Base-by-base conservation (phyloP, 1,140 invertebrate species). In the Brachionus calyciflorus region DNA sequence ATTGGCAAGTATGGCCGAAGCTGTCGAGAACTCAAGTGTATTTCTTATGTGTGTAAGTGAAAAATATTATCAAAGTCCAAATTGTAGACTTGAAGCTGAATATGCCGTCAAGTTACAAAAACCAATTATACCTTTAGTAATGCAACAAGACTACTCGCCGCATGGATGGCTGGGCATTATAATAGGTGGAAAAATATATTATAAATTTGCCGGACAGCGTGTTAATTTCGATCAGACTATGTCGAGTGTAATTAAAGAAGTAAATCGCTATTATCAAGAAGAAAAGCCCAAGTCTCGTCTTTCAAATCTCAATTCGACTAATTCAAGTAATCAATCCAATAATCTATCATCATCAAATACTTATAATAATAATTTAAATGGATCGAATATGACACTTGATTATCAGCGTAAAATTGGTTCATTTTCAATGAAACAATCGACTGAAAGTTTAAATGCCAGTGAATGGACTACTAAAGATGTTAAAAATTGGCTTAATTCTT, bases 121-220 rank as follows among this genome's bases (percentile, higher is more conserved):
- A 30, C 68, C 68, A 41, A 81, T 84, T n/a, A 79, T 84, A 28
- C 82, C 82, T 0, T 77, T 84, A 2, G 77, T 80, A 37, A 81
- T 84, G 81, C 78, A 82, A 57, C 53, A 21, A 33, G 78, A 78
- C 3, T 84, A 84, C 60, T 73, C 69, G 26, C 79, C 82, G 1
- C 80, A 81, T 76, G 82, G 83, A 3, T 84, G 83, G 83, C 78
- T 84, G 7, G 83, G 82, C 0, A 73, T 82, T 17, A 79, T 83
- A 17, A 63, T 82, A 12, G 83, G 83, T 1, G 76, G 79, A 3
- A 83, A 83, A 60, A 63, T 82, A 4, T 84, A 80, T 69, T 82
- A 80, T 76, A 81, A 83, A 73, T 73, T 73, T 37, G 17, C 19
- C 17, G 60, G 60, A n/a, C 19, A n/a, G 26, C 41, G 60, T 24